Evolutionary conservation across 1,140 invertebrate genomes (phyloP).

Genomic region (Trissolcus basalis): DNA sequence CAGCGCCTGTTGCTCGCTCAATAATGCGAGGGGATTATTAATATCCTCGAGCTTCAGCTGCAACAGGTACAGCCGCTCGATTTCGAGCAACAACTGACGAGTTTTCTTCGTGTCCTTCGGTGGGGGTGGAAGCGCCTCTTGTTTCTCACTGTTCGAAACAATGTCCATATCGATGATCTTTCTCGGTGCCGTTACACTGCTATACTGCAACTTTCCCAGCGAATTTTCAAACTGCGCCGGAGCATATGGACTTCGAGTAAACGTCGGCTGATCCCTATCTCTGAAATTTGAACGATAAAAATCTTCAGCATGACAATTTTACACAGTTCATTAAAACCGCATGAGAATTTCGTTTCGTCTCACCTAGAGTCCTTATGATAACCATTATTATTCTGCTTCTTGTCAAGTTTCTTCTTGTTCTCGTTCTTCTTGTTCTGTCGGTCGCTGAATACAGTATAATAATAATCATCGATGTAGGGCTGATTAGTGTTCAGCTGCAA

Average conservation of each 20-base stretch:
- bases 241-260: constrained; percentile 80
- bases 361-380: constrained; percentile 72
- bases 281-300: constrained; percentile 32
- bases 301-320: too few relatives aligned
- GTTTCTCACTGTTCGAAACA: constrained; percentile 79
- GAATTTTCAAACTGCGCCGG: constrained; percentile 94
- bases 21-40: constrained; percentile 82
- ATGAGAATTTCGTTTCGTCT: not conserved
- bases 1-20: constrained; percentile 78
- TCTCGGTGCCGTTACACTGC: constrained; percentile 93
- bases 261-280: constrained; percentile 72
- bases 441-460: constrained; percentile 81
- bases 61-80: constrained; percentile 85
- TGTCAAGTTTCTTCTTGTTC: constrained; percentile 76
- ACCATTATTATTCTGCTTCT: constrained; percentile 69
- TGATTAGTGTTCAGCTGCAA: constrained; percentile 90
- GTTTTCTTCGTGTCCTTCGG: constrained; percentile 80
- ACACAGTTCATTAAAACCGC: too few relatives aligned
- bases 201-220: constrained; percentile 89
- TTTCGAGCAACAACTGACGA: constrained; percentile 86
- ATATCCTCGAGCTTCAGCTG: constrained; percentile 84
- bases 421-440: constrained; percentile 70
- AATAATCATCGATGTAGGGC: constrained; percentile 91
- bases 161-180: constrained; percentile 94
- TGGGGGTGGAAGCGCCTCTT: constrained; percentile 68